phyloP scores from a whole-genome alignment of 2,797 vertebrate genomes.

The Manis javanica region DNA sequence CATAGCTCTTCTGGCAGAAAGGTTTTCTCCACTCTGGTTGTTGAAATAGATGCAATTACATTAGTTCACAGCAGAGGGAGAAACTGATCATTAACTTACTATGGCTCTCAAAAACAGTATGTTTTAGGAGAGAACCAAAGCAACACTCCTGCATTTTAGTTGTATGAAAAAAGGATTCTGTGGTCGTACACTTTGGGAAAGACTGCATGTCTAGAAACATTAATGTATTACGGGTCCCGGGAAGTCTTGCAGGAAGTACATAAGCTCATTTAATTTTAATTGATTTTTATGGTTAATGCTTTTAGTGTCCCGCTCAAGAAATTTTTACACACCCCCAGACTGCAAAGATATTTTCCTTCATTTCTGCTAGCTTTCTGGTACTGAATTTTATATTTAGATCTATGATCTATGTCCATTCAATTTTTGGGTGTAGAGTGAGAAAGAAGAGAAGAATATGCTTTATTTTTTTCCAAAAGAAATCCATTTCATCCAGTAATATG shows the following conservation, averaged over 20 bases:
- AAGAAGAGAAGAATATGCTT: not conserved
- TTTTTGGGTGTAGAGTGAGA: not conserved
- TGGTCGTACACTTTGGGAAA: not conserved
- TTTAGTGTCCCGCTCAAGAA: constrained; percentile 9
- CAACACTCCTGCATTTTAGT: not conserved
- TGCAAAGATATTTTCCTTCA: not conserved
- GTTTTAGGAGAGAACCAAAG: constrained; percentile 6
- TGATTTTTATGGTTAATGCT: constrained; percentile 30
- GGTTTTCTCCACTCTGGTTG: constrained; percentile 10
- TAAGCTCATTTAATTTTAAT: not conserved
- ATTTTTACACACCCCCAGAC: not conserved
- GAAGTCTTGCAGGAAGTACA: not conserved
- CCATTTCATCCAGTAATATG: not conserved
- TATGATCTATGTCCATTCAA: not conserved
- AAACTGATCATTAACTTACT: not conserved
- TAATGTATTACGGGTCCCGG: not conserved
- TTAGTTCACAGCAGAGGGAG: not conserved
- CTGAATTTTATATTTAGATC: constrained; percentile 19
- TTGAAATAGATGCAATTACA: constrained; percentile 44
- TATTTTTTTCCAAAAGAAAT: not conserved
- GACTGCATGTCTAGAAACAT: not conserved
- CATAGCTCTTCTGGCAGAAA: not conserved
- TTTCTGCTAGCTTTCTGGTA: constrained; percentile 2
- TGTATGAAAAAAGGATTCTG: not conserved
- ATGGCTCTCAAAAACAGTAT: constrained; percentile 12